phyloP scores from a whole-genome alignment of 2,113 vertebrate genomes.

The Trochalopteron elliotii region DNA sequence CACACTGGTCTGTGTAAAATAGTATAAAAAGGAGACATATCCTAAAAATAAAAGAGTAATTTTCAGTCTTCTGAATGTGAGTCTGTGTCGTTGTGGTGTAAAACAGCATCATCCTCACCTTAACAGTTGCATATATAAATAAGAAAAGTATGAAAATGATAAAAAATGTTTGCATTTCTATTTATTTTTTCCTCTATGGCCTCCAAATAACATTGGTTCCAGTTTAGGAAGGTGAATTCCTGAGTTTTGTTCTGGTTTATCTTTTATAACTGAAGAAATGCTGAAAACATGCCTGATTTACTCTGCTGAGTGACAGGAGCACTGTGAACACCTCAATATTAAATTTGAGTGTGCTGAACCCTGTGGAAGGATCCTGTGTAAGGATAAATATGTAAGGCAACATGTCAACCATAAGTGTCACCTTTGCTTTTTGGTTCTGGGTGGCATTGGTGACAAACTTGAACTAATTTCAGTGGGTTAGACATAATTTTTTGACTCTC shows the following conservation, averaged over 20 bases:
- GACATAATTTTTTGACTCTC: not conserved
- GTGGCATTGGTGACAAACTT: not conserved
- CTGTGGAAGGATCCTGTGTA: not conserved
- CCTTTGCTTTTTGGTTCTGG: not conserved
- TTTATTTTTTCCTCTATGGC: fast-evolving
- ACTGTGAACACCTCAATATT: not conserved
- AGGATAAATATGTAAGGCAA: not conserved
- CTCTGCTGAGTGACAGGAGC: not conserved
- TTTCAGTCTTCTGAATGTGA: no score
- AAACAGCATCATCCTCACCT: not conserved
- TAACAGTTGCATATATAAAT: not conserved
- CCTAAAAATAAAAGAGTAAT: no score
- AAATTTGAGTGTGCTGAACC: not conserved
- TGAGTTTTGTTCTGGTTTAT: fast-evolving
- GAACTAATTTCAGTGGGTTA: not conserved
- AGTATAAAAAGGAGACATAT: no score
- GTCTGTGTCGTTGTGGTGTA: no score
- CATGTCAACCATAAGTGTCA: fast-evolving
- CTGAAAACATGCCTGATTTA: not conserved
- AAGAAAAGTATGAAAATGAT: not conserved
- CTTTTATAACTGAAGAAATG: not conserved
- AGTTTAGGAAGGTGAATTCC: not conserved
- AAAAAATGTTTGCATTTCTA: not conserved
- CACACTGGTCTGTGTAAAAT: no score
- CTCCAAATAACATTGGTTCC: not conserved